Conservation (phyloP, 2,797 vertebrate species). For the Coluber constrictor region DNA sequence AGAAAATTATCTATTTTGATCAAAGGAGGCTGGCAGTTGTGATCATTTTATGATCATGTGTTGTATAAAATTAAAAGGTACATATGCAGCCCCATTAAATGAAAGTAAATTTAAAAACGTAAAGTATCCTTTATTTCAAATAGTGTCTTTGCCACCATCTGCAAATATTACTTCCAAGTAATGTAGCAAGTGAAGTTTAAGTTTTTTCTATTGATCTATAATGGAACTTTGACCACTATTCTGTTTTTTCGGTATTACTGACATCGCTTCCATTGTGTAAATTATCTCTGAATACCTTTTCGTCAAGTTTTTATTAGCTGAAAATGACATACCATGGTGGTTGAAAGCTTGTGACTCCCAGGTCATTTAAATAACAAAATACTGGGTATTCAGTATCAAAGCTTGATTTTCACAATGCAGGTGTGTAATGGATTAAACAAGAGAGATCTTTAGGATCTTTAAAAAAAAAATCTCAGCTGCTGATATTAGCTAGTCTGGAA, state of each 20-base stretch:
- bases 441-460: not conserved
- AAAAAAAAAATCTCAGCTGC: not conserved
- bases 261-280: not conserved
- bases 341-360: not conserved
- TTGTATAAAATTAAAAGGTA: slow-evolving; percentile 47
- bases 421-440: not conserved
- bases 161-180: slow-evolving; percentile 20
- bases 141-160: slow-evolving; percentile 18
- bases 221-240: slow-evolving; percentile 1
- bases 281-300: not conserved
- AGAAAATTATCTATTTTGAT: not conserved
- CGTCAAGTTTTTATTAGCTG: not conserved
- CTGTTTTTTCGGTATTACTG: not conserved
- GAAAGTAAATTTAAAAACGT: slow-evolving; percentile 14
- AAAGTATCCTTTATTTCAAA: slow-evolving; percentile 33
- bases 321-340: not conserved
- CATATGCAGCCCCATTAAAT: slow-evolving; percentile 38
- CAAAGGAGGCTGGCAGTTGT: slow-evolving; percentile 33
- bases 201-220: slow-evolving; percentile 56
- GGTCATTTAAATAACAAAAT: not conserved
- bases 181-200: slow-evolving; percentile 27
- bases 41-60: not conserved
- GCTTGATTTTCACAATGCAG: not conserved
- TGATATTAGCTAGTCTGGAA: not conserved
- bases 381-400: not conserved